Conservation (phyloP, 2,888 invertebrate species). For the Lepidochrysops patricia region DNA sequence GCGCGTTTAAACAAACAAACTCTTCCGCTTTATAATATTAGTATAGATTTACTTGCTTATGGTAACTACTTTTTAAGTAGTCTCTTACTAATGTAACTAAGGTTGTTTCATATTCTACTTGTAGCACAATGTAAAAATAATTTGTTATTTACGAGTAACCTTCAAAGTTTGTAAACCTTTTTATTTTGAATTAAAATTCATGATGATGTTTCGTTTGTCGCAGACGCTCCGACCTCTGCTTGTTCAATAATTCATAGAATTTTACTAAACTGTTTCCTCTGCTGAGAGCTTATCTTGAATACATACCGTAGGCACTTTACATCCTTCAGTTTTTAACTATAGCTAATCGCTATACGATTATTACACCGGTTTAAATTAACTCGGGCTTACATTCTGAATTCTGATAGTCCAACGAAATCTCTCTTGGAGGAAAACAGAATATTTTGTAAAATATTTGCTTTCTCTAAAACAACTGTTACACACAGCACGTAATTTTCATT, state of each 20-base stretch:
- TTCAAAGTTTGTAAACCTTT: constrained; percentile 1
- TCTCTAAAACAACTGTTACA: background rate
- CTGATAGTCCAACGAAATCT: background rate
- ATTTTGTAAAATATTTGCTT: background rate
- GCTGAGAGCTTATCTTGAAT: background rate
- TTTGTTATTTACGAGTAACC: background rate
- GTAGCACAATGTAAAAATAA: background rate
- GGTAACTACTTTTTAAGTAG: background rate
- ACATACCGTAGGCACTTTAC: background rate
- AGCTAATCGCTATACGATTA: background rate
- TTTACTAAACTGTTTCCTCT: background rate
- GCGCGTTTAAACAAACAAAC: too few relatives aligned
- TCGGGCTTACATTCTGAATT: background rate
- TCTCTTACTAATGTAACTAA: background rate
- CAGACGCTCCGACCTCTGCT: background rate
- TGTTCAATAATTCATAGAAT: background rate
- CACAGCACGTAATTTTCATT: background rate
- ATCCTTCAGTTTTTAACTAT: background rate
- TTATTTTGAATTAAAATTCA: constrained; percentile 2
- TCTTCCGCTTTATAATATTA: too few relatives aligned
- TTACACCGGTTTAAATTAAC: background rate
- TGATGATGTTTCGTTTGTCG: background rate
- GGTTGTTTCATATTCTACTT: background rate
- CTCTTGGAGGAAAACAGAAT: background rate
- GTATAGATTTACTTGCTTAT: background rate